Evolutionary conservation across 2,888 invertebrate species (phyloP).

Genomic region (Endotricha flammealis): DNA sequence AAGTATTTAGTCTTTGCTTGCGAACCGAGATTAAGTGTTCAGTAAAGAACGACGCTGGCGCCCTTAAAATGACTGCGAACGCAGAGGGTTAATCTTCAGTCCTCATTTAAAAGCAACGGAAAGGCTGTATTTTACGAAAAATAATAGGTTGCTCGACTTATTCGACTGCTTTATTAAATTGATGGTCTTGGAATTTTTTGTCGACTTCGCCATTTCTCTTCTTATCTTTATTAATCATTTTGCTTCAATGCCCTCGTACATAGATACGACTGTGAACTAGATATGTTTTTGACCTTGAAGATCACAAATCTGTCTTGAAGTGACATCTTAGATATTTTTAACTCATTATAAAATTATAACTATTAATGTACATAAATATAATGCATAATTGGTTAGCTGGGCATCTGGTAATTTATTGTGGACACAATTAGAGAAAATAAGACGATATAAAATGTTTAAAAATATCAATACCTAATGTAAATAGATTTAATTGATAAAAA

Average conservation of each 20-base stretch:
- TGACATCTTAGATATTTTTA: no score
- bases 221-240: slow-evolving; percentile 49
- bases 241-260: slow-evolving; percentile 36
- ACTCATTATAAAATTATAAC: no score
- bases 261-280: slow-evolving; percentile 26
- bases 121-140: slow-evolving; percentile 30
- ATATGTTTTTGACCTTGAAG: neutral
- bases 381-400: no score
- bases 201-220: slow-evolving; percentile 24
- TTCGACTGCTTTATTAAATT: slow-evolving; percentile 38
- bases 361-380: no score
- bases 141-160: slow-evolving; percentile 34
- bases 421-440: no score
- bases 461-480: no score
- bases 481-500: no score
- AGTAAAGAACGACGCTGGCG: slow-evolving; percentile 4
- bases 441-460: no score
- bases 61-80: slow-evolving; percentile 9
- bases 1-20: slow-evolving; percentile 7
- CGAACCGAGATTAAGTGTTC: slow-evolving; percentile 7
- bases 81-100: slow-evolving; percentile 16
- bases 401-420: no score
- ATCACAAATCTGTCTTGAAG: neutral
- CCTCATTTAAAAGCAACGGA: slow-evolving; percentile 25
- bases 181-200: slow-evolving; percentile 31